Conservation (phyloP, 2,113 vertebrate species). For the Silurus asotus region DNA sequence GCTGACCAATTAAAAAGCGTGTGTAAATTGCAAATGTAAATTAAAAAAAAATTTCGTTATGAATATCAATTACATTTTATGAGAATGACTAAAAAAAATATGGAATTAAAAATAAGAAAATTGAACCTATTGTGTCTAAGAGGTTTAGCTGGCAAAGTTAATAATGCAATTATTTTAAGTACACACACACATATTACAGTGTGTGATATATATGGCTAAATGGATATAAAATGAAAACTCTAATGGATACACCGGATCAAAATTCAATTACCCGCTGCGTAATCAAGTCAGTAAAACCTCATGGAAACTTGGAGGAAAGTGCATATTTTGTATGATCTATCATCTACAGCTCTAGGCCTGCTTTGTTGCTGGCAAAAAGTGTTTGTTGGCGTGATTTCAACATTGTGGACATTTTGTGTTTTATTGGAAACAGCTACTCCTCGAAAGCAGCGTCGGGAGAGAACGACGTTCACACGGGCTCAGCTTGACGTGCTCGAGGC, state of each 20-base stretch:
- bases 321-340: too few species aligned
- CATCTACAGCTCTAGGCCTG: neutral
- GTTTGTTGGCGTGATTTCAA: neutral
- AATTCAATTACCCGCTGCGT: too few species aligned
- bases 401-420: neutral
- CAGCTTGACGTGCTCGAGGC: conserved; percentile 94
- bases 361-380: neutral
- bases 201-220: too few species aligned
- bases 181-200: too few species aligned
- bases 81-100: neutral
- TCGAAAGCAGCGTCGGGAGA: conserved; percentile 92
- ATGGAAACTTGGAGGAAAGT: too few species aligned
- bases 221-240: too few species aligned
- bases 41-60: too few species aligned
- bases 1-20: neutral
- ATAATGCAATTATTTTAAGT: neutral
- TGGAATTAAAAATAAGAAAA: neutral
- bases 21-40: neutral
- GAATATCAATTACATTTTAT: neutral
- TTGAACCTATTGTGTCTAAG: too few species aligned
- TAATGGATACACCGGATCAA: too few species aligned
- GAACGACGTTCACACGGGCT: conserved; percentile 94
- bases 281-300: neutral
- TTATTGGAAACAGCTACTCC: conserved; percentile 77
- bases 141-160: neutral